Evolutionary conservation across 2,888 invertebrate genomes (phyloP), one percentile per base, ranked within the genome.

Genomic region (Thecophora atra): DNA sequence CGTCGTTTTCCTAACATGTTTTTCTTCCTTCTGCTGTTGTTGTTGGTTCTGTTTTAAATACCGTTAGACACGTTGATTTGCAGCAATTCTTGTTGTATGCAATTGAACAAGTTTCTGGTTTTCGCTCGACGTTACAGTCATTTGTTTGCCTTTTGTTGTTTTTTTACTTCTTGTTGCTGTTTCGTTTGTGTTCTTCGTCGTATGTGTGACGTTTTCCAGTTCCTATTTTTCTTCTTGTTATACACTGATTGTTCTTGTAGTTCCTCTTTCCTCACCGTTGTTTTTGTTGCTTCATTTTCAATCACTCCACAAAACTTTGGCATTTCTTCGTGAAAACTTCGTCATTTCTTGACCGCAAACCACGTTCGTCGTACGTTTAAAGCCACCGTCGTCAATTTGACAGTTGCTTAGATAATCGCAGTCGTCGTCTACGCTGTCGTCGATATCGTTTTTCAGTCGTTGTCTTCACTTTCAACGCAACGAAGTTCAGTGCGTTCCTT

Each of bases 141-240:
- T 47, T 24, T 47, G 37, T 54, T 52, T 11, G 26, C 37, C 37
- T 15, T 15, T 63, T 42, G 42, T 28, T 63, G 67, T 74, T 56
- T 67, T 74, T 72, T 74, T 76, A 76, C 71, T 67, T 73, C 75
- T 71, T 73, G 76, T 75, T 73, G 75, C 77, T 76, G 76, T 79
- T 80, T 77, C 74, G 72, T 75, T 75, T 72, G 74, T 74, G 74
- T 65, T 71, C 71, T 2, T 42, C 17, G 42, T 24, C 47, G 19
- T 44, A 13, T 17, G 3, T 47, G 17, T 15, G n/a, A 15, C n/a
- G n/a, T n/a, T 54, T 21, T 24, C 17, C 17, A 21, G n/a, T 54
- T 11, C 28, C 26, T 15, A 24, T 26, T 13, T 15, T 54, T 24
- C 24, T 24, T 28, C 26, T 28, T 24, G 4, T 54, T 8, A 54